These are phyloP conservation scores for Drosophila grimshawi DNA, from an alignment of 1,140 invertebrate genomes.

Conservation along the genomic window DNA sequence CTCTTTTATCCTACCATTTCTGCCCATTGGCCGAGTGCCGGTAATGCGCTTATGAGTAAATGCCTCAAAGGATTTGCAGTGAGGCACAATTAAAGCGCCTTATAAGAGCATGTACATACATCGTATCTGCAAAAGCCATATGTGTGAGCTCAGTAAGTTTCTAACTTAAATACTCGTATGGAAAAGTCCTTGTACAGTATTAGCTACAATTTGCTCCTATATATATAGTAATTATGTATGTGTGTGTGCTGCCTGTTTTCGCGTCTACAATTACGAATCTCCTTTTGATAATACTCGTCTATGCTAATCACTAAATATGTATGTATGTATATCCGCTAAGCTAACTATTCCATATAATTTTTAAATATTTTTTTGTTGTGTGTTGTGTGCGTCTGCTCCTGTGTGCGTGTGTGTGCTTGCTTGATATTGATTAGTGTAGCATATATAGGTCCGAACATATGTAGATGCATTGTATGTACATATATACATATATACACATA, in stretches of 20 bases:
- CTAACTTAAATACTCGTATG: constrained; percentile 13
- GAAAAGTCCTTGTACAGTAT: background rate
- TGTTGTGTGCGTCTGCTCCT: background rate
- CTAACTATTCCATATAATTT: background rate
- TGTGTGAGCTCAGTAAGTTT: constrained; percentile 11
- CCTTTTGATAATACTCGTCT: background rate
- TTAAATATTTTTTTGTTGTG: constrained; percentile 1
- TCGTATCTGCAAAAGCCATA: background rate
- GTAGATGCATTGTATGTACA: background rate
- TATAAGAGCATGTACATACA: constrained; percentile 1
- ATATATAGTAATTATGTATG: background rate
- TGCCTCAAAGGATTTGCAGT: constrained; percentile 5
- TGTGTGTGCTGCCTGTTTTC: constrained; percentile 1
- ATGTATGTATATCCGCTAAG: background rate
- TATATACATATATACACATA: constrained; percentile 8
- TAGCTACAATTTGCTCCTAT: background rate
- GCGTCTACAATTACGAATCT: background rate
- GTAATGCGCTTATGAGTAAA: constrained; percentile 42
- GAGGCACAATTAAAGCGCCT: constrained; percentile 22
- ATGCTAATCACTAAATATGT: background rate
- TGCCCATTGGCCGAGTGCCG: constrained; percentile 16
- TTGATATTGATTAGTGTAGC: background rate
- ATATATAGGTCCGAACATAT: background rate
- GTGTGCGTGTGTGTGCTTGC: background rate
- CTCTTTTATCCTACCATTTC: background rate